These are phyloP conservation scores for Melieria picta DNA, from an alignment of 2,888 invertebrate species.

Conservation along the genomic window DNA sequence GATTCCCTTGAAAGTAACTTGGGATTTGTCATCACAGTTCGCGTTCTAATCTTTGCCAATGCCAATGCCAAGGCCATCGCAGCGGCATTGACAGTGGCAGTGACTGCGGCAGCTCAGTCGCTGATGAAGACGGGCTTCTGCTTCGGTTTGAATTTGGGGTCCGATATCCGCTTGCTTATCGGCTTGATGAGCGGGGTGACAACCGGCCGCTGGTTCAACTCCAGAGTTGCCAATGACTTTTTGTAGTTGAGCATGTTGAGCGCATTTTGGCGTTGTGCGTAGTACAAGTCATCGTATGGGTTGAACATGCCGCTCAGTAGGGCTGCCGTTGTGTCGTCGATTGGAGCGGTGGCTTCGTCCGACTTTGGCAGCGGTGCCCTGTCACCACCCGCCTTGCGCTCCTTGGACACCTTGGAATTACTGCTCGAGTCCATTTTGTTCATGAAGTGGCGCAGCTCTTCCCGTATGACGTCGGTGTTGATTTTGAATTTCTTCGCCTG, in stretches of 20 bases:
- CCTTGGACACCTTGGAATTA: background rate
- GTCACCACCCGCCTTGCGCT: background rate
- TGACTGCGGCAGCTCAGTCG: background rate
- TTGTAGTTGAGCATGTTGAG: constrained; percentile 48
- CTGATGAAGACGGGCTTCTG: constrained; percentile 37
- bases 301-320: constrained; percentile 15
- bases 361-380: background rate
- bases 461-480: constrained; percentile 36
- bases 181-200: constrained; percentile 42
- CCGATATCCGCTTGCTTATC: background rate
- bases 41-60: too few species aligned
- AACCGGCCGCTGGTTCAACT: constrained; percentile 44
- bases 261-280: constrained; percentile 43
- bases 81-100: too few species aligned
- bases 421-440: constrained; percentile 25
- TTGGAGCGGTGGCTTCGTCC: background rate
- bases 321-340: background rate
- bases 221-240: constrained; percentile 44
- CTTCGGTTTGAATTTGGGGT: constrained; percentile 30
- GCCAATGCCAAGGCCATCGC: too few species aligned
- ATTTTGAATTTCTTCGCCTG: constrained; percentile 41
- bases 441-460: constrained; percentile 36
- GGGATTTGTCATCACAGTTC: too few species aligned
- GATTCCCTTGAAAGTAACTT: too few species aligned
- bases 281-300: constrained; percentile 46